These are phyloP conservation scores for Papilio machaon DNA, from an alignment of 1,140 invertebrate species.

Conservation along the genomic window DNA sequence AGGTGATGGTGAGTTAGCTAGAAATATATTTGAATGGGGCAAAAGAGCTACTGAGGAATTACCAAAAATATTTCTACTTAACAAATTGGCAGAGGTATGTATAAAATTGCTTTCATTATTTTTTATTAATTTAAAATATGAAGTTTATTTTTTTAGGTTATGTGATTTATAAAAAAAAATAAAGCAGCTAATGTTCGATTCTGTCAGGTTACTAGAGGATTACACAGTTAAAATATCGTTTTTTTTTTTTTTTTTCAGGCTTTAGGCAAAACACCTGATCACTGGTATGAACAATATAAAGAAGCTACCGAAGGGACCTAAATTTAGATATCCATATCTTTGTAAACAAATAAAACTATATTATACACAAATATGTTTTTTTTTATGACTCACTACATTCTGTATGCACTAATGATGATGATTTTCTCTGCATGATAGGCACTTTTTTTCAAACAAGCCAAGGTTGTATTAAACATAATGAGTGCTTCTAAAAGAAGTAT, in stretches of 20 bases:
- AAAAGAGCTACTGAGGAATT: constrained; percentile 63
- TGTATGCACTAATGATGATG: not conserved
- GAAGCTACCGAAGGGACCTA: constrained; percentile 46
- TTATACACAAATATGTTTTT: constrained; percentile 4
- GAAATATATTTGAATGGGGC: constrained; percentile 67
- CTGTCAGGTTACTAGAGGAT: not conserved
- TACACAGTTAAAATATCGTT: constrained; percentile 8
- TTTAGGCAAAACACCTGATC: constrained; percentile 56
- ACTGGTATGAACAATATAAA: constrained; percentile 68
- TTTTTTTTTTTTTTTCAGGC: constrained; percentile 57
- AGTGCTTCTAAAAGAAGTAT: no score
- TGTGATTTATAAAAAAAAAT: not conserved
- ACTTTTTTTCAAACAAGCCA: no score
- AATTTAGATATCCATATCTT: not conserved
- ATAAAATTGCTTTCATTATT: not conserved
- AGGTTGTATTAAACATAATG: no score
- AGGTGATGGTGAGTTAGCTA: constrained; percentile 59
- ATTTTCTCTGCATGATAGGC: no score
- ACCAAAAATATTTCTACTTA: constrained; percentile 62
- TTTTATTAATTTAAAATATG: not conserved
- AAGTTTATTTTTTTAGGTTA: not conserved
- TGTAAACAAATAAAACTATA: constrained; percentile 1
- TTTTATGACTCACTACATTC: not conserved
- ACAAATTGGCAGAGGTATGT: constrained; percentile 66
- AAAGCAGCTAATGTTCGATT: not conserved